phyloP scores from a whole-genome alignment of 2,113 vertebrate genomes.

The Sorex araneus region DNA sequence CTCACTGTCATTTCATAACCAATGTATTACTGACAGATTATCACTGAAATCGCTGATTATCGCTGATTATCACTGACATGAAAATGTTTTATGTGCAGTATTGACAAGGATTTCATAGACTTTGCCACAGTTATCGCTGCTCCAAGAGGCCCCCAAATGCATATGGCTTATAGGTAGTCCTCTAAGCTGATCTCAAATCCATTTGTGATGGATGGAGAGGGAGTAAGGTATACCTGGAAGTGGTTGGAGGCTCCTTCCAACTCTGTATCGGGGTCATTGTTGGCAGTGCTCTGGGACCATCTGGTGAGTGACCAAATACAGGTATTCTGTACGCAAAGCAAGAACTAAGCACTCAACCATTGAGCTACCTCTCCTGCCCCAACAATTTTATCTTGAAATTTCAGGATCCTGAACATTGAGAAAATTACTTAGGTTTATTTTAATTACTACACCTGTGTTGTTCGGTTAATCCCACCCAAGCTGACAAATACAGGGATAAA shows the following conservation, averaged over 20 bases:
- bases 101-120: constrained; percentile 37
- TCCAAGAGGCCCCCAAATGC: background rate
- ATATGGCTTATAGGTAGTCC: background rate
- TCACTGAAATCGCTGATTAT: no score
- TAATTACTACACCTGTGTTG: background rate
- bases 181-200: background rate
- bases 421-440: background rate
- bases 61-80: no score
- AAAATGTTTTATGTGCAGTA: constrained; percentile 33
- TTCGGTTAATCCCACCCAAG: background rate
- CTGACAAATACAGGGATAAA: background rate
- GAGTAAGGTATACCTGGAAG: no score
- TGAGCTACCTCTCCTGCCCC: no score
- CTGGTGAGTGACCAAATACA: no score
- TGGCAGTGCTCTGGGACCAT: no score
- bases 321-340: no score
- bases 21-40: background rate
- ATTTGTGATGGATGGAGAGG: background rate
- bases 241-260: no score
- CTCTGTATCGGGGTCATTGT: no score
- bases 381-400: background rate
- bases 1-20: background rate
- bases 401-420: background rate
- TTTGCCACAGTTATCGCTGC: background rate
- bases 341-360: no score